Base-by-base conservation (phyloP, 2,888 invertebrate genomes). In the Himalopsyche japonica region DNA sequence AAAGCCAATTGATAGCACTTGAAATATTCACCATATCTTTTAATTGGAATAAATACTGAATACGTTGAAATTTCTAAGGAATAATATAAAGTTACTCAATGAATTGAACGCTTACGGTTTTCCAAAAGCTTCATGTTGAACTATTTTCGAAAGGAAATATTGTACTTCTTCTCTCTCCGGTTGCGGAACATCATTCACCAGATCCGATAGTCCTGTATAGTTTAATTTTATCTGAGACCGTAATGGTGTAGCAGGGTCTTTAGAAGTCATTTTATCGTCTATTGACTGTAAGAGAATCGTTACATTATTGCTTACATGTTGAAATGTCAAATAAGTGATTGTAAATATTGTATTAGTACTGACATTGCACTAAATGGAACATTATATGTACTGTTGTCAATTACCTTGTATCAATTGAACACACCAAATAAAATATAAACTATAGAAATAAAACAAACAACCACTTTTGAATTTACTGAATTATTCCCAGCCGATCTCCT, bases 51-150 rank as follows among this genome's bases (percentile, higher is more conserved):
- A 77, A 77, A 15, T 20, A 34, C 4, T 34, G 12, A 78, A 6
- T 18, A 15, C n/a, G 15, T 34, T 15, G 20, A 43, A 32, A 18
- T 32, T 78, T 32, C n/a, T 32, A 0, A 32, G 1, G 0, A 20
- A 32, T 37, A 18, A 34, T 34, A n/a, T 32, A 0, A 32, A 18
- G 27, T 15, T 43, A 37, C 7, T 37, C 37, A 10, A 37, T 10
- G 1, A 10, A 82, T 24, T 57, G 47, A 84, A 3, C 80, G 92
- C 93, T 91, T 90, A 95, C 94, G 92, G 90, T 85, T 91, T 92
- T 79, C 92, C 93, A 88, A 93, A 95, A 0, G 94, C 94, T 79
- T 93, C 92, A 88, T 95, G 95, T 47, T 91, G 92, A 87, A 92
- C 91, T 89, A 94, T 94, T 89, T 92, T 93, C 6, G 88, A 87